Conservation (phyloP, 2,113 vertebrate genomes). For the Ammospiza caudacuta region DNA sequence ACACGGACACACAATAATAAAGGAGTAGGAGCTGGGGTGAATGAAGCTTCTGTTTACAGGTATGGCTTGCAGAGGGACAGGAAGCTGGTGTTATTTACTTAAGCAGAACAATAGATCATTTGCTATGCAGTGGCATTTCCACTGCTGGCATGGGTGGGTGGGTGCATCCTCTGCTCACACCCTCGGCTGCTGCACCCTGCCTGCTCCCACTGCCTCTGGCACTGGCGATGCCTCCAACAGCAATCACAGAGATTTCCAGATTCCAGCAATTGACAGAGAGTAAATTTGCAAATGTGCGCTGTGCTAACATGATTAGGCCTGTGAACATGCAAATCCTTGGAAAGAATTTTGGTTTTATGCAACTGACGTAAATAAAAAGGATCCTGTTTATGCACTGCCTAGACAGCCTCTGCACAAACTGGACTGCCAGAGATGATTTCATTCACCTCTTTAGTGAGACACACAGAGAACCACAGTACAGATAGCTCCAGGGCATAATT, state of each 20-base stretch:
- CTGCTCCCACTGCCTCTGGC: conserved; percentile 28
- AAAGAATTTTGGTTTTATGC: conserved; percentile 43
- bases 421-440: conserved; percentile 37
- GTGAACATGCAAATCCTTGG: conserved; percentile 45
- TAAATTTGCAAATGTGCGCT: conserved; percentile 19
- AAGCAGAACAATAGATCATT: neutral
- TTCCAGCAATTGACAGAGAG: conserved; percentile 20
- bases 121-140: neutral
- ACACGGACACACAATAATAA: neutral
- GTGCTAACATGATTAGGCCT: conserved; percentile 51
- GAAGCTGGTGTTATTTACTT: conserved; percentile 10
- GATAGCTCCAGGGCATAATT: conserved; percentile 1
- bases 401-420: neutral
- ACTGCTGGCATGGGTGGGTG: conserved; percentile 1
- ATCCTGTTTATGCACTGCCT: conserved; percentile 42
- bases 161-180: neutral
- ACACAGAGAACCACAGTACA: neutral
- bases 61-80: neutral
- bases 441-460: conserved; percentile 42
- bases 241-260: conserved; percentile 29
- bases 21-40: neutral
- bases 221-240: neutral
- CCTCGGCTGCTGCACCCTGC: conserved; percentile 10
- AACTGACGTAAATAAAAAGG: conserved; percentile 46
- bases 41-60: neutral